Evolutionary conservation across 1,140 invertebrate species (phyloP).

Genomic region (Bombus haemorrhoidalis): DNA sequence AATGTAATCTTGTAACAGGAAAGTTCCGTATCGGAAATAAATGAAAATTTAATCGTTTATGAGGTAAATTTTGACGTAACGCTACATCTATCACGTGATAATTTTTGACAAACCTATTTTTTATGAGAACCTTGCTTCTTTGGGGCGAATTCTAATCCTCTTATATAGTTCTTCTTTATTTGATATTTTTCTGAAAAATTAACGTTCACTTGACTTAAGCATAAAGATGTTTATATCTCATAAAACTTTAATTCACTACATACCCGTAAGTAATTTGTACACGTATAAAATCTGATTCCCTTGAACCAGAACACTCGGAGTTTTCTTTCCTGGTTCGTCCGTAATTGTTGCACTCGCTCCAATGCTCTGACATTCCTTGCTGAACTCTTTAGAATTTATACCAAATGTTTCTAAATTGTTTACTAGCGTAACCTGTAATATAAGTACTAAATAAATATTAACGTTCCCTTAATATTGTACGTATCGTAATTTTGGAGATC

Average conservation of each 20-base stretch:
- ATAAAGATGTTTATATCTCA: background rate
- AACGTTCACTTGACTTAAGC: background rate
- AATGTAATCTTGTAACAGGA: background rate
- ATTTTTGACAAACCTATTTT: conserved; percentile 60
- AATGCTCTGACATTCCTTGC: conserved; percentile 92
- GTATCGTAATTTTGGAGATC: background rate
- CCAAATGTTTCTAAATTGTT: conserved; percentile 94
- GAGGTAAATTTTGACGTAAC: background rate
- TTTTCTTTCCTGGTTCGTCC: conserved; percentile 88
- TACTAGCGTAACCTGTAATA: conserved; percentile 90
- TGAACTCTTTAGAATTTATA: conserved; percentile 90
- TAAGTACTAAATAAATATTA: background rate
- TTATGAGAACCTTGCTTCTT: conserved; percentile 81
- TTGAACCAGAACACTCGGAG: conserved; percentile 92
- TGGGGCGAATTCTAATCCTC: conserved; percentile 86
- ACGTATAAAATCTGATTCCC: conserved; percentile 94
- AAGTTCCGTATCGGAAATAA: background rate
- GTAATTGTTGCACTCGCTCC: conserved; percentile 93
- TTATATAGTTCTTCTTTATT: conserved; percentile 86
- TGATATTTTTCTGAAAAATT: conserved; percentile 84
- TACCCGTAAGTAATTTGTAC: conserved; percentile 88
- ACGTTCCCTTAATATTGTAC: background rate
- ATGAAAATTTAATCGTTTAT: background rate
- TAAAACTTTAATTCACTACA: conserved; percentile 39
- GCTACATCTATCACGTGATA: background rate